These are phyloP conservation scores for Oryctes rhinoceros DNA, from an alignment of 1,140 invertebrate species.

Conservation along the genomic window DNA sequence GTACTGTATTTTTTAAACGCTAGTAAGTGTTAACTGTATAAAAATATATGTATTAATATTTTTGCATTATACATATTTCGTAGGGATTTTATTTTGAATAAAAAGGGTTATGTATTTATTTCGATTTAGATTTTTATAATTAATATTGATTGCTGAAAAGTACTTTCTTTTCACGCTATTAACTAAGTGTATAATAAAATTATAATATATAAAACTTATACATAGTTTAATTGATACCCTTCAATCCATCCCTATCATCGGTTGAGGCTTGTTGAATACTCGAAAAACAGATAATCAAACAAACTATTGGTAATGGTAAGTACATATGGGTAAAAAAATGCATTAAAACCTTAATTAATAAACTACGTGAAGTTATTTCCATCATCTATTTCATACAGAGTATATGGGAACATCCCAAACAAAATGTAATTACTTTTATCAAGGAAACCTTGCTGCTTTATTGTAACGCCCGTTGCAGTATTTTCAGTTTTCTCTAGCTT, in stretches of 20 bases:
- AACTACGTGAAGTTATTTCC: too few relatives aligned
- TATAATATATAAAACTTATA: not conserved
- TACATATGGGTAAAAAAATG: not conserved
- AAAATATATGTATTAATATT: slow-evolving; percentile 19
- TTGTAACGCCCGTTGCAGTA: too few relatives aligned
- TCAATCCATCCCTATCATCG: not conserved
- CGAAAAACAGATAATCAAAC: too few relatives aligned
- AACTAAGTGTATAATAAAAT: slow-evolving; percentile 20
- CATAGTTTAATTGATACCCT: not conserved
- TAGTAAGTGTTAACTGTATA: slow-evolving; percentile 32
- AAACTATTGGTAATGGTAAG: too few relatives aligned
- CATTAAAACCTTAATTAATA: too few relatives aligned
- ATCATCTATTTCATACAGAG: too few relatives aligned
- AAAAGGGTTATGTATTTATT: slow-evolving; percentile 24
- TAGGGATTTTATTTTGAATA: slow-evolving; percentile 23
- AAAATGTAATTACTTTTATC: too few relatives aligned
- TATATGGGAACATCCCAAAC: too few relatives aligned
- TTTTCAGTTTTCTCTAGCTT: too few relatives aligned
- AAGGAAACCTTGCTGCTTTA: too few relatives aligned
- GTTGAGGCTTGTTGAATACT: too few relatives aligned
- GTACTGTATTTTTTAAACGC: slow-evolving; percentile 26
- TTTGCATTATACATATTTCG: slow-evolving; percentile 17
- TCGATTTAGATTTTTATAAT: slow-evolving; percentile 3
- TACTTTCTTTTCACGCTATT: not conserved
- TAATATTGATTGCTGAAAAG: not conserved